Conservation (phyloP, 2,113 vertebrate species). For the Percopsis transmontana region DNA sequence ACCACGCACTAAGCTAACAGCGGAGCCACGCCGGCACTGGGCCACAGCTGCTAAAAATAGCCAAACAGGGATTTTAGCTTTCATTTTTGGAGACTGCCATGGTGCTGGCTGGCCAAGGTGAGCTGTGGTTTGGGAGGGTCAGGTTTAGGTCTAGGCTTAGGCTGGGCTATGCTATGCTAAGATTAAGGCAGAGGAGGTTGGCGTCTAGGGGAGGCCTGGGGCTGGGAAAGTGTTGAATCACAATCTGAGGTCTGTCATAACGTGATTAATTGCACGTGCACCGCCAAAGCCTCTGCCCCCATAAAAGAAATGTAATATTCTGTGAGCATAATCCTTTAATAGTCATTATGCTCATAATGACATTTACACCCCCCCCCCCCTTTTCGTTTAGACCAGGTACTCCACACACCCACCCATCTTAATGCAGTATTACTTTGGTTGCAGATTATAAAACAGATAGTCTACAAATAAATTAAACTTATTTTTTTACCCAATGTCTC, state of each 20-base stretch:
- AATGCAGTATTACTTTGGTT: too few species aligned
- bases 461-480: too few species aligned
- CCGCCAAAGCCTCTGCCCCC: background rate
- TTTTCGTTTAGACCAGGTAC: too few species aligned
- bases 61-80: background rate
- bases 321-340: too few species aligned
- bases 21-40: constrained; percentile 49
- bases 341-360: too few species aligned
- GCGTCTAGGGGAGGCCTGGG: constrained; percentile 2
- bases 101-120: constrained; percentile 27
- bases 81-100: constrained; percentile 31
- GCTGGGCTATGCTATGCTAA: constrained; percentile 4
- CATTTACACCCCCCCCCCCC: too few species aligned
- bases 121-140: constrained; percentile 25
- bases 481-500: too few species aligned
- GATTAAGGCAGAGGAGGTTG: background rate
- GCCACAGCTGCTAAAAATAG: constrained; percentile 68
- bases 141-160: constrained; percentile 22
- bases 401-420: too few species aligned
- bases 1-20: constrained; percentile 61
- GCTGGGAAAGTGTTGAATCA: constrained; percentile 7
- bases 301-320: too few species aligned
- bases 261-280: background rate
- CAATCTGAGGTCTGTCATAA: too few species aligned
- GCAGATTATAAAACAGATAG: too few species aligned